These are phyloP conservation scores for Agapornis roseicollis DNA, from an alignment of 2,113 vertebrate genomes.

Conservation along the genomic window DNA sequence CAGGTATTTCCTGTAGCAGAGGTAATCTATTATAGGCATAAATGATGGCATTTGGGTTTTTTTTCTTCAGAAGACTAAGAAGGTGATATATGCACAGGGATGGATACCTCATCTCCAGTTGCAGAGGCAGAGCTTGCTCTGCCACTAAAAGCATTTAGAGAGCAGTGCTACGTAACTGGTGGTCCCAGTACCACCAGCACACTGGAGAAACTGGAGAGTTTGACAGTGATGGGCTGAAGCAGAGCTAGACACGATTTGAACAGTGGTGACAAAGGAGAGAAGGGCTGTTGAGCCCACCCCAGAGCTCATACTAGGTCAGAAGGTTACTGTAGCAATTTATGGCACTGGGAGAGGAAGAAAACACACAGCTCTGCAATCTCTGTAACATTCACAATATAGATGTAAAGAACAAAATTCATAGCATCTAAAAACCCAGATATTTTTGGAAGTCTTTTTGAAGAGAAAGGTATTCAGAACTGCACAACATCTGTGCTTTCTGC, in stretches of 20 bases:
- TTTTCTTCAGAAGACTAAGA: not conserved
- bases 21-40: rapidly evolving
- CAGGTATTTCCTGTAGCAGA: not conserved
- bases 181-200: not conserved
- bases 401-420: not conserved
- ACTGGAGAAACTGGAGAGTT: not conserved
- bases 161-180: not conserved
- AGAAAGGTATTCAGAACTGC: not conserved
- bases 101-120: not conserved
- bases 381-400: not conserved
- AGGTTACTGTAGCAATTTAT: not conserved
- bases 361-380: not conserved
- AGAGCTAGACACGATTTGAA: not conserved
- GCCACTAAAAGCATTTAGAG: not conserved
- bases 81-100: not conserved
- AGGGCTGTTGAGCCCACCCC: not conserved
- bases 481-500: not conserved
- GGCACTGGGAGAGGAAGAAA: not conserved
- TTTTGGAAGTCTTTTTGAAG: not conserved
- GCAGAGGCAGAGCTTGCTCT: not conserved
- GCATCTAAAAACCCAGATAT: not conserved
- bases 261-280: not conserved
- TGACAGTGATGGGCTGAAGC: not conserved
- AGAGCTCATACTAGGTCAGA: not conserved
- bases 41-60: not conserved